Evolutionary conservation across 2,797 vertebrate genomes (phyloP).

Genomic region (Neomorphus geoffroyi): DNA sequence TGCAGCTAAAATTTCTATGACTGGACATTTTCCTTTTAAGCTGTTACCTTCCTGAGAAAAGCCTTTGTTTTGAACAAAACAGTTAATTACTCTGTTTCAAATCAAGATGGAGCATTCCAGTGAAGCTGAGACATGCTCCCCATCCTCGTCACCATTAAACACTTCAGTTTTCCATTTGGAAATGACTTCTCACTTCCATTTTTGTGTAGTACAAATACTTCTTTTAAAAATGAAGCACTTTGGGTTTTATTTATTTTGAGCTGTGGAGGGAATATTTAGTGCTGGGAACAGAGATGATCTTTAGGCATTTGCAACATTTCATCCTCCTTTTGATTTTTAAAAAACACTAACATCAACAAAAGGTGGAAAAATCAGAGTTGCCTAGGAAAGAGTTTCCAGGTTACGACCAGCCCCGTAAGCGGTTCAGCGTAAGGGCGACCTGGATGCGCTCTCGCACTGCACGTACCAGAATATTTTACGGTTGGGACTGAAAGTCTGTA

Average conservation of each 20-base stretch:
- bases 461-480: slow-evolving; percentile 23
- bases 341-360: background rate
- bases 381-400: background rate
- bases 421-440: background rate
- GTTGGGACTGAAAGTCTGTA: slow-evolving; percentile 28
- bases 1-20: background rate
- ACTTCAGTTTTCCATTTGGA: background rate
- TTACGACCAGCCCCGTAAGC: background rate
- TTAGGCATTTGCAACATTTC: fast-evolving
- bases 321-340: background rate
- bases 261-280: background rate
- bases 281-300: background rate
- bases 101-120: background rate
- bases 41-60: background rate
- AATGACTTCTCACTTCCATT: background rate
- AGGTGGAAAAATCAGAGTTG: background rate
- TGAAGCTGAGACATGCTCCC: background rate
- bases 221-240: background rate
- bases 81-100: background rate
- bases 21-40: background rate
- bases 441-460: background rate
- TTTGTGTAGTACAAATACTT: background rate
- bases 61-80: background rate
- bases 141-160: background rate
- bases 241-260: background rate